phyloP scores from a whole-genome alignment of 2,113 vertebrate species.

The Morone chrysops region DNA sequence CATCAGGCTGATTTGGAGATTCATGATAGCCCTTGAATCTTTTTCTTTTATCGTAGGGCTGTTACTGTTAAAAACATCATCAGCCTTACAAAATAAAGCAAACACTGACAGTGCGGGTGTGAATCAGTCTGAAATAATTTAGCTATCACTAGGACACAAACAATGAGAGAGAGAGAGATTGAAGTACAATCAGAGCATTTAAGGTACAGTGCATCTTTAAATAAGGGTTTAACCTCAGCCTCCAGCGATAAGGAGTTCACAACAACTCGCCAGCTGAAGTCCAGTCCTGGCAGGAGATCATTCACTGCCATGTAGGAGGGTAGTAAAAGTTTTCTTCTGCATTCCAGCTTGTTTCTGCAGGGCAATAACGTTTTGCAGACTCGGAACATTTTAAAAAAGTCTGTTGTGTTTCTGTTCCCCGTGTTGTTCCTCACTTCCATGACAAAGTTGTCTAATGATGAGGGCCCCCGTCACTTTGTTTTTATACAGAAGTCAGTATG shows the following conservation, averaged over 20 bases:
- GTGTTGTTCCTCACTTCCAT: neutral
- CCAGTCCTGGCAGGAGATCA: slow-evolving; percentile 42
- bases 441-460: slow-evolving; percentile 22
- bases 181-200: slow-evolving; percentile 18
- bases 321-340: slow-evolving; percentile 16
- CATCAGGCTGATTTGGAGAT: slow-evolving; percentile 44
- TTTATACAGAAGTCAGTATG: slow-evolving; percentile 45
- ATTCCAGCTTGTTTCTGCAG: slow-evolving; percentile 39
- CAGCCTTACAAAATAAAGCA: slow-evolving; percentile 45
- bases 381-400: slow-evolving; percentile 33
- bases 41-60: slow-evolving; percentile 21
- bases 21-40: slow-evolving; percentile 41
- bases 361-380: slow-evolving; percentile 41
- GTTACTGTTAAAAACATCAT: slow-evolving; percentile 28
- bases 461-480: slow-evolving; percentile 27
- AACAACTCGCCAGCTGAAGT: slow-evolving; percentile 22
- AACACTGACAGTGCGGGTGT: slow-evolving; percentile 25
- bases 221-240: slow-evolving; percentile 40
- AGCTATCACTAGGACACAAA: slow-evolving; percentile 52
- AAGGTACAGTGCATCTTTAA: slow-evolving; percentile 46
- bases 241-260: slow-evolving; percentile 17
- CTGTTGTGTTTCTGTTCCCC: slow-evolving; percentile 20
- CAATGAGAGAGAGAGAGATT: slow-evolving; percentile 22
- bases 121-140: slow-evolving; percentile 43
- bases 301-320: slow-evolving; percentile 35